phyloP scores from a whole-genome alignment of 2,113 vertebrate species.

The Ia io region DNA sequence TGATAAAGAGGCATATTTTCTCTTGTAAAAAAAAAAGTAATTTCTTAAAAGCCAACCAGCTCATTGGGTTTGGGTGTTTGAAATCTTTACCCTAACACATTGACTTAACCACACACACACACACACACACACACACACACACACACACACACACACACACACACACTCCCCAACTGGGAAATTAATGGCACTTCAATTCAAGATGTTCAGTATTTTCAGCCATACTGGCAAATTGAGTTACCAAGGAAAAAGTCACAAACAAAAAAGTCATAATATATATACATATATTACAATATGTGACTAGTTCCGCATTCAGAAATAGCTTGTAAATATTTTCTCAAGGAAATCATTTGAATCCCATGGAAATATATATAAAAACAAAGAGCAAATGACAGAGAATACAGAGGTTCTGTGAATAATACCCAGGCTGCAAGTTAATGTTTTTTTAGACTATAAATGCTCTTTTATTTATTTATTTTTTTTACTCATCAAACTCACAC shows the following conservation, averaged over 20 bases:
- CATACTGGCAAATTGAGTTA: background rate
- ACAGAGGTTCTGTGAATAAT: background rate
- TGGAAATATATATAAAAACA: background rate
- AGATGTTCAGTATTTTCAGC: background rate
- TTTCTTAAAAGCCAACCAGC: background rate
- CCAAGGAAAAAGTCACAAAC: background rate
- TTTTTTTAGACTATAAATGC: background rate
- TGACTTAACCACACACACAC: background rate
- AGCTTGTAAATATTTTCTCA: slow-evolving; percentile 1
- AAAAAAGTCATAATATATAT: background rate
- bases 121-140: background rate
- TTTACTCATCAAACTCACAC: background rate
- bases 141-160: background rate
- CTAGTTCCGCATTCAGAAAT: background rate
- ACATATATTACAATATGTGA: background rate
- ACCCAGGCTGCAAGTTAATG: background rate
- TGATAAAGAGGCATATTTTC: background rate
- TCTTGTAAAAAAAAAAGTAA: background rate
- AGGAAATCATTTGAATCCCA: background rate
- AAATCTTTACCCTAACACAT: background rate
- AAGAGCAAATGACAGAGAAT: background rate
- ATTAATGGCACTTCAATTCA: background rate
- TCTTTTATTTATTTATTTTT: background rate
- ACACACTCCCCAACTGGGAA: background rate
- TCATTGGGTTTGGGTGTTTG: background rate